Percentiles rank a stretch among this genome's conserved stretches.
Conservation (phyloP, 2,888 invertebrate genomes). For the Escarpia spicata region DNA sequence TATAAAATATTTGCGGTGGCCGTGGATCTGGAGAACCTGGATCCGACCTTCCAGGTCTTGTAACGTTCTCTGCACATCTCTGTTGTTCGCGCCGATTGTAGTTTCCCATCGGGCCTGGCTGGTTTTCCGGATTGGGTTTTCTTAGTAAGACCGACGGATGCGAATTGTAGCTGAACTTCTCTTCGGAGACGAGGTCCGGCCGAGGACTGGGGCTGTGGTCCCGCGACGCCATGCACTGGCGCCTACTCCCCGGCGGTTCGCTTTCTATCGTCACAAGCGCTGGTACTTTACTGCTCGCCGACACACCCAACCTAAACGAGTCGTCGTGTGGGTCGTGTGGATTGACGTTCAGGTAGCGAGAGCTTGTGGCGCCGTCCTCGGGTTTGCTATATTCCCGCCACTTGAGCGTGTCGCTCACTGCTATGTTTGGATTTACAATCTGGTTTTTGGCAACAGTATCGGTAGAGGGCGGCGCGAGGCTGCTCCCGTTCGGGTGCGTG, state of each 20-base stretch:
- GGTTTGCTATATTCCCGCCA: not conserved
- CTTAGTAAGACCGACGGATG: not conserved
- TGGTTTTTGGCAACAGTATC: not conserved
- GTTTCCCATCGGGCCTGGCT: not conserved
- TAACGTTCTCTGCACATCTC: not conserved
- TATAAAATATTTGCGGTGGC: not conserved
- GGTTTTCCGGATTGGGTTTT: not conserved
- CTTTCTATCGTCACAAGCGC: slow-evolving; percentile 36
- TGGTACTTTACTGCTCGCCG: slow-evolving; percentile 27
- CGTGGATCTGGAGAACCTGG: not conserved
- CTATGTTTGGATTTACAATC: not conserved
- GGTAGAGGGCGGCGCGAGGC: not conserved
- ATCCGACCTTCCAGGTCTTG: not conserved
- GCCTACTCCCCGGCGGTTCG: not conserved
- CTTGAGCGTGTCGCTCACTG: not conserved
- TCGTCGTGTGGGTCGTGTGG: slow-evolving; percentile 29
- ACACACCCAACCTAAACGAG: slow-evolving; percentile 20
- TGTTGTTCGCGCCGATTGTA: not conserved
- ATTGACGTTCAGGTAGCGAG: slow-evolving; percentile 29
- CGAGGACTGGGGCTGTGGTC: slow-evolving; percentile 39
- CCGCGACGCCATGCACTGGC: slow-evolving; percentile 17
- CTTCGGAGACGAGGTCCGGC: slow-evolving; percentile 40
- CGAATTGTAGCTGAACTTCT: slow-evolving; percentile 24
- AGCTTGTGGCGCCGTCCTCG: not conserved
- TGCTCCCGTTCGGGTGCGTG: not conserved